These are phyloP conservation scores for Sander lucioperca DNA, from an alignment of 2,113 vertebrate species.

Conservation along the genomic window DNA sequence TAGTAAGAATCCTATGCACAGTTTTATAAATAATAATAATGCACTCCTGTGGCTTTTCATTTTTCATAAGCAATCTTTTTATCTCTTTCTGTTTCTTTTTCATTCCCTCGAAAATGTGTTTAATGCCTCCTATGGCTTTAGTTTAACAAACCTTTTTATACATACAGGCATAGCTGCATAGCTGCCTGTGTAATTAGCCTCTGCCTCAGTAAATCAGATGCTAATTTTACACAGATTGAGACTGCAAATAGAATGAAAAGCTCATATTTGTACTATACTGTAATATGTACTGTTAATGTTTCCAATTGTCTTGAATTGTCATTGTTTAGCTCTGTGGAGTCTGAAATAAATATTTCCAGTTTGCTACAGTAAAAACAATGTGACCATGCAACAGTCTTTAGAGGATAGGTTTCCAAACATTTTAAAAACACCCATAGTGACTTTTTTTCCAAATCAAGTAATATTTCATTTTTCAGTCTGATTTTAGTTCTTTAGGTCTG, in stretches of 20 bases:
- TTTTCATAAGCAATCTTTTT: neutral
- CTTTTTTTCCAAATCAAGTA: neutral
- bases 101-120: neutral
- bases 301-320: neutral
- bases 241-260: no score
- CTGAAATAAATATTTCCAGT: neutral
- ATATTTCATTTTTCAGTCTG: neutral
- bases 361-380: no score
- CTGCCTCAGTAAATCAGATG: neutral
- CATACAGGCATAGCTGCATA: slow-evolving; percentile 8
- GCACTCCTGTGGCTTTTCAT: neutral
- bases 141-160: slow-evolving; percentile 10
- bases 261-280: neutral
- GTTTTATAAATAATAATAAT: neutral
- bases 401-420: neutral
- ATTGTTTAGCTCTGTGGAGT: neutral
- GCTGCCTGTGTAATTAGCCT: slow-evolving; percentile 8
- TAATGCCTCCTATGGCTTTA: slow-evolving; percentile 6
- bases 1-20: no score
- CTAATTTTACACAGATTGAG: no score
- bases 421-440: neutral
- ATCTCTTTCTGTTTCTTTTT: neutral
- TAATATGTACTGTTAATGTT: neutral
- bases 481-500: neutral
- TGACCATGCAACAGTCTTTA: no score